Evolutionary conservation across 2,113 vertebrate genomes (phyloP).

Genomic region (Murina feae): DNA sequence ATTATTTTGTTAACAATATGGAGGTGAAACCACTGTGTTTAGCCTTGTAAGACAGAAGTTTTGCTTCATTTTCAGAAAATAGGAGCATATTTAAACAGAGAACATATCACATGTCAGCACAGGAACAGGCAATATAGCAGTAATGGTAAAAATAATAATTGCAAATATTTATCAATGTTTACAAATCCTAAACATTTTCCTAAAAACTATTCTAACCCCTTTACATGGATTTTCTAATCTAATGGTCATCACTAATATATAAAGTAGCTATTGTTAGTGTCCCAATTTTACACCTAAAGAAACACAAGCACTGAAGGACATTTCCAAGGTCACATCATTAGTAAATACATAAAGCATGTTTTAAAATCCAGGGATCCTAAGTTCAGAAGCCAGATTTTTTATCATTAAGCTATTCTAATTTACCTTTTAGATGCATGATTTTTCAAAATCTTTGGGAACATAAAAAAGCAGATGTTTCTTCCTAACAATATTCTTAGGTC

Average conservation of each 20-base stretch:
- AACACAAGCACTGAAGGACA: background rate
- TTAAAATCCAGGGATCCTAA: background rate
- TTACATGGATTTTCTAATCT: background rate
- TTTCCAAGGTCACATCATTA: background rate
- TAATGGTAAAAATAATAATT: background rate
- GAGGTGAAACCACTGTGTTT: background rate
- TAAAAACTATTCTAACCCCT: background rate
- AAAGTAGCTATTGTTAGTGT: background rate
- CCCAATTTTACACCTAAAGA: background rate
- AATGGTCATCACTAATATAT: background rate
- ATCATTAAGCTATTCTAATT: background rate
- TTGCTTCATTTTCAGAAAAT: background rate
- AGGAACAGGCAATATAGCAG: background rate
- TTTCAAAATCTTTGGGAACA: background rate
- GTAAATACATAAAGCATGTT: background rate
- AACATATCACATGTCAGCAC: background rate
- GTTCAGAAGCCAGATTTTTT: background rate
- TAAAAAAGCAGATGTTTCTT: background rate
- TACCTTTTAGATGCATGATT: constrained; percentile 37
- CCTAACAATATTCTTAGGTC: background rate
- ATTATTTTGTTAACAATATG: background rate
- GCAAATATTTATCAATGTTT: background rate
- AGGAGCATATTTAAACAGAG: background rate
- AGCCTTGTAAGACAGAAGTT: background rate
- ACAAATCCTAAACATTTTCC: background rate